These are phyloP conservation scores for Amiota minor DNA, from an alignment of 2,888 invertebrate species.

Conservation along the genomic window DNA sequence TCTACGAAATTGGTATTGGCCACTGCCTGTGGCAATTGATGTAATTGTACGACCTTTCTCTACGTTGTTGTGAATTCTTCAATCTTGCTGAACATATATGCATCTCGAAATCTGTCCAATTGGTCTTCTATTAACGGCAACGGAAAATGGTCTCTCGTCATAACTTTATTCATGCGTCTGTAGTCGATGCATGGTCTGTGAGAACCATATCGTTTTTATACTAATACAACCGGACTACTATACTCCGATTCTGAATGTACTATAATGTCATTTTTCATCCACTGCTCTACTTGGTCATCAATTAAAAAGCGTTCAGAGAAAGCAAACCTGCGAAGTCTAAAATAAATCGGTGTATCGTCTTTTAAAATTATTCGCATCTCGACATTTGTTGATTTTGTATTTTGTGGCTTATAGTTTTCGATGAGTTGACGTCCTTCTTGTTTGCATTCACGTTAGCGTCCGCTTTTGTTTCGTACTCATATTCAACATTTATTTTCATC, in stretches of 20 bases:
- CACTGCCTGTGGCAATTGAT: slow-evolving; percentile 23
- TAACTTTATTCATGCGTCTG: slow-evolving; percentile 62
- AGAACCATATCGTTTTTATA: neutral
- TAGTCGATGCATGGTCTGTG: slow-evolving; percentile 64
- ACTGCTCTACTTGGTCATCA: slow-evolving; percentile 19
- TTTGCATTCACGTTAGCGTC: neutral
- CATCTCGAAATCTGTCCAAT: slow-evolving; percentile 23
- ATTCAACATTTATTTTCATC: neutral
- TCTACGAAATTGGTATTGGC: slow-evolving; percentile 18
- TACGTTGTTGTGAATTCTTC: slow-evolving; percentile 35
- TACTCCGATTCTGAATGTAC: too few species aligned
- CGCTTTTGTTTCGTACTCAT: neutral
- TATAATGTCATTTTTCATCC: slow-evolving; percentile 13
- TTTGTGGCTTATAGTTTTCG: too few species aligned
- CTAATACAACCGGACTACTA: too few species aligned
- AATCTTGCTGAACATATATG: slow-evolving; percentile 19
- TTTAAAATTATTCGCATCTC: too few species aligned
- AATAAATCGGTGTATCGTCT: too few species aligned
- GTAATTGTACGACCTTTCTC: slow-evolving; percentile 31
- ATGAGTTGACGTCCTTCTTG: neutral
- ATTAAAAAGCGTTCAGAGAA: slow-evolving; percentile 17
- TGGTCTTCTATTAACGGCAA: slow-evolving; percentile 42
- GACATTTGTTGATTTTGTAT: too few species aligned
- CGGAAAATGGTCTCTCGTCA: slow-evolving; percentile 62
- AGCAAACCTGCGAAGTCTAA: too few species aligned